A percentile compares a stretch with the other conserved stretches of the same genome.
These are phyloP conservation scores for Phrynocephalus forsythii DNA, from an alignment of 2,797 vertebrate species.

Conservation along the genomic window DNA sequence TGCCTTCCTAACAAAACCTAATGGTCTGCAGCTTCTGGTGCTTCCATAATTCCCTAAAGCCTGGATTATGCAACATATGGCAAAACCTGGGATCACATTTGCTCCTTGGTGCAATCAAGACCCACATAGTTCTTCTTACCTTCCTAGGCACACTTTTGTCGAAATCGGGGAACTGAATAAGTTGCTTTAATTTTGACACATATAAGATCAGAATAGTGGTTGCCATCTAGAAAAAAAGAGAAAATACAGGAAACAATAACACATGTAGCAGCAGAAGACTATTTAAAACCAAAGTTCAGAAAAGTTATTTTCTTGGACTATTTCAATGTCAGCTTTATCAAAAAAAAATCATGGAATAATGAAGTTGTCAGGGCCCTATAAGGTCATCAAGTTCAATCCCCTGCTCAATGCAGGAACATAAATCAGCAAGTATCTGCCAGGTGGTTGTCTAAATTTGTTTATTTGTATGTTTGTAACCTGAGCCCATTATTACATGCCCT, in stretches of 20 bases:
- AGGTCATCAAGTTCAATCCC: too few species aligned
- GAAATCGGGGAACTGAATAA: conserved; percentile 90
- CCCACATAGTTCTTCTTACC: conserved; percentile 74
- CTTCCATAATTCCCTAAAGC: neutral
- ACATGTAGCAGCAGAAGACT: neutral
- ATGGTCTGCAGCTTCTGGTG: neutral
- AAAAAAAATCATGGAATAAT: too few species aligned
- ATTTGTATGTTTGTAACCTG: too few species aligned
- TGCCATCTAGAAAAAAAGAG: conserved; percentile 84
- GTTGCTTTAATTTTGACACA: conserved; percentile 84
- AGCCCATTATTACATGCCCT: too few species aligned
- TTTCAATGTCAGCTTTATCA: too few species aligned
- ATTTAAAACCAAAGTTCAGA: neutral
- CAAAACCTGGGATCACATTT: neutral
- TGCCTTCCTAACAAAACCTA: too few species aligned
- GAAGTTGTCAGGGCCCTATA: too few species aligned
- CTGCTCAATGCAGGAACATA: too few species aligned
- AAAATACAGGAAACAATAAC: conserved; percentile 18
- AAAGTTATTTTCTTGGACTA: too few species aligned
- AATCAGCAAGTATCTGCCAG: too few species aligned
- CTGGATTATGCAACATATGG: neutral
- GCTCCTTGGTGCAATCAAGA: neutral
- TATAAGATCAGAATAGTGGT: conserved; percentile 89
- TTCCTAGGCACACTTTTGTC: conserved; percentile 85
- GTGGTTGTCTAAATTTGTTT: too few species aligned